Evolutionary conservation across 2,113 vertebrate species (phyloP), one percentile per base, ranked within the genome.

Genomic region (Sapajus apella): DNA sequence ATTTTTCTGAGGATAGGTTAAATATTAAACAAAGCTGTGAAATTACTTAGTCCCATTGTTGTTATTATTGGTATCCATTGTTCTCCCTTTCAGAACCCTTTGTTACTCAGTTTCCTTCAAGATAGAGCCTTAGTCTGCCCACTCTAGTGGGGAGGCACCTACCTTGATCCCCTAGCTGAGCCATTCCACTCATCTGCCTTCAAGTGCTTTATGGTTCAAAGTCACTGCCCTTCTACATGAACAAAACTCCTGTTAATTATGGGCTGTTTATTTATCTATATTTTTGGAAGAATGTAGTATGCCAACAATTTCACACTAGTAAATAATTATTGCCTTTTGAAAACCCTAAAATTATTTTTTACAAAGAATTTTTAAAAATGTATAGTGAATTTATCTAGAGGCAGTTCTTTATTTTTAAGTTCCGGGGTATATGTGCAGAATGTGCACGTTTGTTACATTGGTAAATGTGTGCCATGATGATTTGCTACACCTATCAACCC

Each of bases 151-250:
- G 61, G 43, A 43, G 23, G 6, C 3, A 77, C 3, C 30, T 13
- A 47, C 14, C 8, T 2, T 9, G 0, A 32, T 64, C 4, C 10
- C 45, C 35, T 40, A 13, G 17, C 56, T 3, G n/a, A 72, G 1
- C 9, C 40, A 25, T 79, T 61, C 32, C 12, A 56, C 0, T 17
- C 37, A 17, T 5, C 3, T 23, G 58, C 11, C 70, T 35, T 13
- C 32, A 40, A 21, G 11, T 37, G 14, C 70, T 83, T 87, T 32
- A 58, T 14, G 55, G 18, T 43, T 18, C n/a, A 81, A 79, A 43
- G 2, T 56, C 18, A 58, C 6, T 96, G 16, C 5, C 37, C 0
- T 61, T 30, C 45, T 72, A 52, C 16, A 30, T 17, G n/a, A 61
- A 40, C 61, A 56, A n/a, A 84, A 3, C 12, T 55, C 1, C 23